Evolutionary conservation across 2,113 vertebrate species (phyloP).

Genomic region (Castor canadensis): DNA sequence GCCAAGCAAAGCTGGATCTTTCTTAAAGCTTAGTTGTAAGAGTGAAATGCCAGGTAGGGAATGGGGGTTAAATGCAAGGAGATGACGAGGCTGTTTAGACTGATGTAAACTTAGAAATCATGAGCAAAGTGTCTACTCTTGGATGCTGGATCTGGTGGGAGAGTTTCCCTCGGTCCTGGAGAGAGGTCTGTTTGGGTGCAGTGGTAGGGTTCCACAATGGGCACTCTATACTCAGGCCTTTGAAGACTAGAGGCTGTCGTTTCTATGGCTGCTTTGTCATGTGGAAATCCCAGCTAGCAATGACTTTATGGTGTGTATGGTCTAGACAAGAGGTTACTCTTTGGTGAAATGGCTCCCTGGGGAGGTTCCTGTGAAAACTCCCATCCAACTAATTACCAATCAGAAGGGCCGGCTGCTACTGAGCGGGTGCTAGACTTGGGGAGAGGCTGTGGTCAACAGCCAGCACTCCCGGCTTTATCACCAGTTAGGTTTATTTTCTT

Average conservation of each 20-base stretch:
- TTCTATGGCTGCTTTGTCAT: conserved; percentile 79
- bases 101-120: background rate
- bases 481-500: conserved; percentile 51
- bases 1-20: background rate
- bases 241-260: conserved; percentile 67
- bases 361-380: conserved; percentile 82
- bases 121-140: background rate
- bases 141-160: background rate
- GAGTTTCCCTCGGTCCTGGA: background rate
- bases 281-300: conserved; percentile 80
- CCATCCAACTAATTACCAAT: conserved; percentile 79
- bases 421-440: conserved; percentile 51
- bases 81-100: background rate
- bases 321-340: conserved; percentile 85
- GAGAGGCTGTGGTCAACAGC: conserved; percentile 41
- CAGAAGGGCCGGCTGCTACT: conserved; percentile 67
- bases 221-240: conserved; percentile 60
- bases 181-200: background rate
- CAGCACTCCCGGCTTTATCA: conserved; percentile 63
- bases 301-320: conserved; percentile 83
- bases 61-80: background rate
- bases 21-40: background rate
- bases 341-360: conserved; percentile 81
- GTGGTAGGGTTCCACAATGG: conserved; percentile 22
- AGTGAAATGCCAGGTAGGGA: background rate